Evolutionary conservation across 2,113 vertebrate genomes (phyloP).

Genomic region (Engystomops pustulosus): DNA sequence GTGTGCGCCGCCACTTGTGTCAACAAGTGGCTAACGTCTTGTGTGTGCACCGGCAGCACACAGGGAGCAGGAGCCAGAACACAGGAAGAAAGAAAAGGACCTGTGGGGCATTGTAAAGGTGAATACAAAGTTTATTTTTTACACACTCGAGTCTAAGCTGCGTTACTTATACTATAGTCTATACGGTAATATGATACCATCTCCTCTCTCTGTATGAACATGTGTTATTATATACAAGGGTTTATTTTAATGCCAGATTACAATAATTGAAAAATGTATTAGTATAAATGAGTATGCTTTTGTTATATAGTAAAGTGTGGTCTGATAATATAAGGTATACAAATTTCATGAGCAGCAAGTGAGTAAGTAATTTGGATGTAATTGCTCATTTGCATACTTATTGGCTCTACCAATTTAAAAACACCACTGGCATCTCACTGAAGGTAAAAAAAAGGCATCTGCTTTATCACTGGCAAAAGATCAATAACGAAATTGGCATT

Average conservation of each 20-base stretch:
- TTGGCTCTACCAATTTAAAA: constrained; percentile 27
- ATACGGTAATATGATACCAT: neutral
- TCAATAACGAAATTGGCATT: constrained; percentile 43
- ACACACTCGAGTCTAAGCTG: no score
- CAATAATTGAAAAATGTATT: neutral
- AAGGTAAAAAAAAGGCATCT: constrained; percentile 30
- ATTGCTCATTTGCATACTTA: constrained; percentile 51
- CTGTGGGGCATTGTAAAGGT: no score
- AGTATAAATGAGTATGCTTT: neutral
- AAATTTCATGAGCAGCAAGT: constrained; percentile 8
- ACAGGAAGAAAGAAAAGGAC: no score
- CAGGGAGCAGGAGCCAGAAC: no score
- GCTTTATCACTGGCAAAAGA: constrained; percentile 40
- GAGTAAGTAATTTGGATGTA: constrained; percentile 33
- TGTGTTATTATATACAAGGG: neutral
- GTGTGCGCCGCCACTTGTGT: no score
- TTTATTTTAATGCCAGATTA: neutral
- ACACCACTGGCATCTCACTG: neutral
- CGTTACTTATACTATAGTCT: no score
- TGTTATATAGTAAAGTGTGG: neutral
- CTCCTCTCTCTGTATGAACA: neutral
- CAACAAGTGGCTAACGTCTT: no score
- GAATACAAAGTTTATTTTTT: no score
- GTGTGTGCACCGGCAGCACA: no score
- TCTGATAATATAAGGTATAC: neutral